Conservation (phyloP, 2,888 invertebrate species). For the Eupithecia centaureata region DNA sequence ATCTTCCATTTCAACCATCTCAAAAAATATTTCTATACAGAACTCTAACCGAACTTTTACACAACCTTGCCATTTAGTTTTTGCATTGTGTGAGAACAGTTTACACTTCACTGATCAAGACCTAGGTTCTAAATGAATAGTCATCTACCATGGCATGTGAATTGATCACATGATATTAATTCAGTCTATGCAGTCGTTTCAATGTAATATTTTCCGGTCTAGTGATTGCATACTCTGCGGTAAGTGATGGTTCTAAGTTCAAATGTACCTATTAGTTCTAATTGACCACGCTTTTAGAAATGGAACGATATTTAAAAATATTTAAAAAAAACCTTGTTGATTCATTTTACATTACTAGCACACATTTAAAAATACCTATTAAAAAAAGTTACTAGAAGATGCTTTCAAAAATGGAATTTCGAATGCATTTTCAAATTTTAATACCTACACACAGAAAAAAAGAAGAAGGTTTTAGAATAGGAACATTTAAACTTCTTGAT, state of each 20-base stretch:
- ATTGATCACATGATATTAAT: slow-evolving; percentile 23
- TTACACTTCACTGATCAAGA: slow-evolving; percentile 68
- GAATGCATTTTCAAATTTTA: not conserved
- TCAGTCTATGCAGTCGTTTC: slow-evolving; percentile 11
- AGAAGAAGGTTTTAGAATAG: not conserved
- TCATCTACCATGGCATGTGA: slow-evolving; percentile 51
- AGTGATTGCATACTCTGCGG: slow-evolving; percentile 3
- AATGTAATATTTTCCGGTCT: slow-evolving; percentile 13
- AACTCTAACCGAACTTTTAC: slow-evolving; percentile 5
- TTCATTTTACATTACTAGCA: not conserved
- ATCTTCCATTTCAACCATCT: not conserved
- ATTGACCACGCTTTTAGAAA: not conserved
- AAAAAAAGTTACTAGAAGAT: not conserved
- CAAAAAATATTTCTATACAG: slow-evolving; percentile 1
- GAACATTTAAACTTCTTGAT: slow-evolving; percentile 9
- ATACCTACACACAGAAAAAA: not conserved
- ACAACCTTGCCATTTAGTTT: slow-evolving; percentile 36
- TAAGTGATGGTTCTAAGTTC: slow-evolving; percentile 11
- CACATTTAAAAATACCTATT: too few relatives aligned
- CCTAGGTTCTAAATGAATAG: slow-evolving; percentile 46
- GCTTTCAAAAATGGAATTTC: not conserved
- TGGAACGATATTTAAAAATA: not conserved
- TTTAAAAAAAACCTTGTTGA: not conserved
- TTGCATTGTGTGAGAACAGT: slow-evolving; percentile 63
- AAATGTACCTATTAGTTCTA: not conserved